A percentile compares a stretch with the other conserved stretches of the same genome.
These are phyloP conservation scores for Drosophila punjabiensis DNA, from an alignment of 1,140 invertebrate genomes.

Conservation along the genomic window DNA sequence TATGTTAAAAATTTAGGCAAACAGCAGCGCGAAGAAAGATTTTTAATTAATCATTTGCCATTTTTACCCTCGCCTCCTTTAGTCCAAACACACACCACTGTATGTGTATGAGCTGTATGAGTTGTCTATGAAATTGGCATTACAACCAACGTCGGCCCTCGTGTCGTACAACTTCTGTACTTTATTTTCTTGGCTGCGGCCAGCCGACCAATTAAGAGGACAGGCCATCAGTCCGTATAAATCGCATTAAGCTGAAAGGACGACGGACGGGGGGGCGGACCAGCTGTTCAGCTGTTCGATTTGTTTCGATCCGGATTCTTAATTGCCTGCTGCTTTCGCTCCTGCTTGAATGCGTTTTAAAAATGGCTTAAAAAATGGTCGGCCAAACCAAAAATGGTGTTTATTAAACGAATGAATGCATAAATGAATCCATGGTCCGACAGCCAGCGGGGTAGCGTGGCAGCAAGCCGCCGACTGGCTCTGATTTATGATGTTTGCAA, in stretches of 20 bases:
- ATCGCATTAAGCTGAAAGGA: conserved; percentile 74
- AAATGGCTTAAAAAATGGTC: conserved; percentile 80
- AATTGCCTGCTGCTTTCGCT: conserved; percentile 53
- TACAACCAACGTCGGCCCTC: conserved; percentile 59
- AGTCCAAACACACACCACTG: neutral
- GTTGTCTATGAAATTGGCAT: conserved; percentile 84
- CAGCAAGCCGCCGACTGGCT: conserved; percentile 50
- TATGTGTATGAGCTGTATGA: conserved; percentile 26
- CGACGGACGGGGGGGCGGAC: conserved; percentile 12
- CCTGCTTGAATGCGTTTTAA: conserved; percentile 66
- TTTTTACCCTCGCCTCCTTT: conserved; percentile 31
- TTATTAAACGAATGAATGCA: conserved; percentile 77
- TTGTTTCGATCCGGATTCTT: conserved; percentile 71
- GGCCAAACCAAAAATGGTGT: conserved; percentile 79
- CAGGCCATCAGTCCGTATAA: conserved; percentile 76
- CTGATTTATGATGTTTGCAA: conserved; percentile 78
- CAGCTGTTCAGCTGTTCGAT: conserved; percentile 69
- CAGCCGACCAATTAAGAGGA: conserved; percentile 80
- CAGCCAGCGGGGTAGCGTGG: conserved; percentile 26
- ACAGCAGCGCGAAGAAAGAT: conserved; percentile 45
- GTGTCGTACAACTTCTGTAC: conserved; percentile 70
- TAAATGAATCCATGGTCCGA: conserved; percentile 32
- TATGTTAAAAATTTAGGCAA: conserved; percentile 82
- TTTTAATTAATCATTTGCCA: conserved; percentile 82
- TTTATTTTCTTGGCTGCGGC: conserved; percentile 83